A percentile compares a stretch with the other conserved stretches of the same genome.
Conservation (phyloP, 2,888 invertebrate species). For the Eurois occulta region DNA sequence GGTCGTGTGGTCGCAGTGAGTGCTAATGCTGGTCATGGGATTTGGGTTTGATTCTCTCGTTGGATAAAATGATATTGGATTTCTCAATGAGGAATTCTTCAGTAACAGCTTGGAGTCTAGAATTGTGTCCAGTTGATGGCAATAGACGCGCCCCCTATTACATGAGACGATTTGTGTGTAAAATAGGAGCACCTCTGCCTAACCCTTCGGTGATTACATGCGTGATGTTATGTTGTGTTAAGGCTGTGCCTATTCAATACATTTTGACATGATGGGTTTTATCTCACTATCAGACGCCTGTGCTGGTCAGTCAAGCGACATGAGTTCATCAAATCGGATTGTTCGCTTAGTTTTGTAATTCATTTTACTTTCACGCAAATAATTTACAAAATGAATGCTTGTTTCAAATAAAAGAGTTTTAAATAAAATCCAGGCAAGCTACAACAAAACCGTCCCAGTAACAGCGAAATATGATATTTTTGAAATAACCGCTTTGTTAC, state of each 20-base stretch:
- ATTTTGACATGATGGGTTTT: not conserved
- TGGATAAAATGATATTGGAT: not conserved
- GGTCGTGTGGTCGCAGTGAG: not conserved
- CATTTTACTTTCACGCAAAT: not conserved
- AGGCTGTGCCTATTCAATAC: not conserved
- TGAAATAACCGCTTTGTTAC: slow-evolving; percentile 55
- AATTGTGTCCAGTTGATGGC: too few species aligned
- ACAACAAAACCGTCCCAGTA: slow-evolving; percentile 19
- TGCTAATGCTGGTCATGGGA: not conserved
- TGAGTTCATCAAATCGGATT: not conserved
- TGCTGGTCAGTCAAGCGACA: not conserved
- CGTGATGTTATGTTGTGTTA: not conserved
- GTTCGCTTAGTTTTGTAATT: too few species aligned
- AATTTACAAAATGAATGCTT: slow-evolving; percentile 11
- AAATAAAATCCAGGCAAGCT: slow-evolving; percentile 16
- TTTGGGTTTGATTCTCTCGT: not conserved
- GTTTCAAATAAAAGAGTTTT: slow-evolving; percentile 31
- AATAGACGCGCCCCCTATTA: too few species aligned
- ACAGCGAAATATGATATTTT: slow-evolving; percentile 65
- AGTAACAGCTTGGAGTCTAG: not conserved
- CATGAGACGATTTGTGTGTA: not conserved
- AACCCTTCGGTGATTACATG: not conserved
- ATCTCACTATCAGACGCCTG: not conserved
- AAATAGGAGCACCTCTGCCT: not conserved
- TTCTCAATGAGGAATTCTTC: not conserved